A percentile compares a stretch with the other conserved stretches of the same genome.
These are phyloP conservation scores for Operophtera brumata DNA, from an alignment of 2,888 invertebrate species.

Conservation along the genomic window DNA sequence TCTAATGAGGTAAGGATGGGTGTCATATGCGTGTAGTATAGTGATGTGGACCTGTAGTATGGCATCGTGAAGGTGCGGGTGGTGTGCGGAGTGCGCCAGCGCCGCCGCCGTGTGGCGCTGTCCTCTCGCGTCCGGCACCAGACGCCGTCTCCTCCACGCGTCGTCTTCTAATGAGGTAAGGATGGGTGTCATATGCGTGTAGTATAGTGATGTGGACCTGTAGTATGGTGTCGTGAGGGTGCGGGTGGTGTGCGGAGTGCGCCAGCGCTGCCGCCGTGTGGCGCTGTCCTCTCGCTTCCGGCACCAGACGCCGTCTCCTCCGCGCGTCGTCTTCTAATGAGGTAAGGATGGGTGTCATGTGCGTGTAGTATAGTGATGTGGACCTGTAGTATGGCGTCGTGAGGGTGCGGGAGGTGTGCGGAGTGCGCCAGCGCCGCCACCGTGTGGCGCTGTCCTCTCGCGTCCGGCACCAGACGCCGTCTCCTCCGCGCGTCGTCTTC, in stretches of 20 bases:
- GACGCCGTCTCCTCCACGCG: constrained; percentile 94
- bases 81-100: constrained; percentile 88
- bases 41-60: constrained; percentile 97
- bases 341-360: too few species aligned
- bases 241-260: constrained; percentile 88
- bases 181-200: too few species aligned
- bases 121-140: constrained; percentile 92
- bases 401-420: constrained; percentile 88
- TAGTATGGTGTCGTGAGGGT: too few species aligned
- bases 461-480: constrained; percentile 97
- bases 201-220: constrained; percentile 96
- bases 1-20: too few species aligned
- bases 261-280: constrained; percentile 87
- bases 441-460: constrained; percentile 58
- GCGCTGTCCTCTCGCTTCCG: constrained; percentile 85
- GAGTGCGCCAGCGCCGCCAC: constrained; percentile 91
- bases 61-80: too few species aligned
- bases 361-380: constrained; percentile 96
- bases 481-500: constrained; percentile 98
- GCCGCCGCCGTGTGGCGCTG: constrained; percentile 84
- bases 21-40: constrained; percentile 90
- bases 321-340: constrained; percentile 99
- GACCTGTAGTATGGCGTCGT: constrained; percentile 95
- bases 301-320: constrained; percentile 95
- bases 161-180: constrained; percentile 99